Evolutionary conservation across 1,140 invertebrate genomes (phyloP), one percentile per base, ranked within the genome.

Genomic region (Leucophenga varia): DNA sequence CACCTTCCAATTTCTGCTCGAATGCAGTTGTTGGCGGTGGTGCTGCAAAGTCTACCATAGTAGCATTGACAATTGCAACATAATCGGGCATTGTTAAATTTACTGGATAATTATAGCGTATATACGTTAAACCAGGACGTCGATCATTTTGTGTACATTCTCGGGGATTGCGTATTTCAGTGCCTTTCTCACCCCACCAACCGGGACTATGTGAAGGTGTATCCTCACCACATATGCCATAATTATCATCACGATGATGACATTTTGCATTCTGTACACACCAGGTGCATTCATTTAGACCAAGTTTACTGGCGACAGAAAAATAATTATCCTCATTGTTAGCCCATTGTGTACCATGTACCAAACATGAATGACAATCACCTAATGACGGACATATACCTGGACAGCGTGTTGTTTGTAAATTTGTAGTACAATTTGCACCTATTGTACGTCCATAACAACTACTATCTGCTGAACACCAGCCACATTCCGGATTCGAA

Each of bases 251-350:
- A 60, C 87, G 87, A 57, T 89, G 86, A 74, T 93, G 90, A 72
- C 93, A 95, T n/a, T 85, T 79, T 0, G 90, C 90, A 64, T 93
- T 93, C 70, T 95, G 91, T 1, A 95, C 91, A 73, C 92, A 95
- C 93, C 93, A 95, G 16, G 85, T 89, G 74, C 93, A 96, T 41
- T 90, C 85, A 30, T 86, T 85, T 2, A 89, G 75, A 3, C 82
- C 85, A 25, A 90, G 72, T 60, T 89, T 89, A 52, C 85, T 85
- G 18, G 87, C 87, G 16, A 90, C 86, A 0, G 88, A 90, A 16
- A 74, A 80, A 2, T 49, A 72, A 3, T 74, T 67, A 25, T 78
- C 79, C 18, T 70, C 76, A 8, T 48, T 20, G 0, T 40, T 39
- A 0, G 43, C 40, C 67, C 71, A 74, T 2, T 53, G 50, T 2